phyloP scores from a whole-genome alignment of 2,797 vertebrate genomes.

The Anolis apletophallus region DNA sequence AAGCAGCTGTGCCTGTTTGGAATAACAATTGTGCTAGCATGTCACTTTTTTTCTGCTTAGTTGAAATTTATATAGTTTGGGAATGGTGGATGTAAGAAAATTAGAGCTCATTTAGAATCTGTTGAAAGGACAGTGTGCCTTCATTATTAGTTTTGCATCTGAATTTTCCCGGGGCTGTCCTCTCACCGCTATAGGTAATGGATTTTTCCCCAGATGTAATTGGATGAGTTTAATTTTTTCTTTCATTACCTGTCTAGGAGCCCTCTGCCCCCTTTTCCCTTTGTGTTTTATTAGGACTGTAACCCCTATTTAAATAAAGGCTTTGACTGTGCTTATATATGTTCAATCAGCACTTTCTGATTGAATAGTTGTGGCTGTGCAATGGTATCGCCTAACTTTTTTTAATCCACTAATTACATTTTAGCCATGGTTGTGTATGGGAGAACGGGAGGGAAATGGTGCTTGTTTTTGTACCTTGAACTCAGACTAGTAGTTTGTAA shows the following conservation, averaged over 20 bases:
- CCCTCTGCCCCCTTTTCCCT: slow-evolving; percentile 92
- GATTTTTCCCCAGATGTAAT: slow-evolving; percentile 98
- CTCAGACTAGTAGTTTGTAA: slow-evolving; percentile 57
- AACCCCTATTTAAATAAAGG: slow-evolving; percentile 95
- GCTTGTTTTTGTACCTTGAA: slow-evolving; percentile 69
- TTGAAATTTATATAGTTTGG: slow-evolving; percentile 89
- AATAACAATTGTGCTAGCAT: slow-evolving; percentile 87
- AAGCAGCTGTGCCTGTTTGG: slow-evolving; percentile 86
- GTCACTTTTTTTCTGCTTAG: slow-evolving; percentile 88
- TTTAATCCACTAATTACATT: slow-evolving; percentile 80
- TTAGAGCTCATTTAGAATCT: slow-evolving; percentile 88
- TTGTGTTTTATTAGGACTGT: slow-evolving; percentile 97
- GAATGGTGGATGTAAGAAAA: slow-evolving; percentile 86
- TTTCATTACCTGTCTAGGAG: slow-evolving; percentile 98
- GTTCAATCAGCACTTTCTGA: slow-evolving; percentile 86
- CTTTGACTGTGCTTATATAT: slow-evolving; percentile 84
- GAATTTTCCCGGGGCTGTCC: slow-evolving; percentile 91
- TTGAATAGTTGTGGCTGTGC: slow-evolving; percentile 80
- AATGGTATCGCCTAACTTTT: slow-evolving; percentile 74
- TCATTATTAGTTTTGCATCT: slow-evolving; percentile 99
- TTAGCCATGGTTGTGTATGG: slow-evolving; percentile 70
- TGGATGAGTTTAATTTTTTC: slow-evolving; percentile 99
- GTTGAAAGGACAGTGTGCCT: slow-evolving; percentile 85
- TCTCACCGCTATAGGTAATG: slow-evolving; percentile 96
- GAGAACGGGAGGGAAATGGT: slow-evolving; percentile 60